phyloP scores from a whole-genome alignment of 1,140 invertebrate genomes.

The Neuroterus valhalla region DNA sequence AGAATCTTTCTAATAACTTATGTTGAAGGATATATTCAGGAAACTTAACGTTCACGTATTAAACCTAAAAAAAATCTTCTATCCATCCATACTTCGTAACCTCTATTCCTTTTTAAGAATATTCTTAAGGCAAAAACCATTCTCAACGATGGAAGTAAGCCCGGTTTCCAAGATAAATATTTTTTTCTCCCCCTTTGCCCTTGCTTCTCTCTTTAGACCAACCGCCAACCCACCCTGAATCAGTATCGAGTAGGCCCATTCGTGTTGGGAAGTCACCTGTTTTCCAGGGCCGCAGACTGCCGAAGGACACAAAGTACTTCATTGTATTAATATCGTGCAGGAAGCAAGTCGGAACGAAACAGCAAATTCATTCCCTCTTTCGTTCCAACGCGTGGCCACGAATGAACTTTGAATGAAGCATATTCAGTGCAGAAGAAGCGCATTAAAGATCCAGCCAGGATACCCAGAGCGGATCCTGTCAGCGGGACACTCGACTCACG shows the following conservation, averaged over 20 bases:
- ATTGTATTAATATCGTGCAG: slow-evolving; percentile 48
- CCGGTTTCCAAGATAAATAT: not conserved
- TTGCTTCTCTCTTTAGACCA: slow-evolving; percentile 12
- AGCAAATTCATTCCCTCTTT: not conserved
- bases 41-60: no score
- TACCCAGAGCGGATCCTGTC: slow-evolving; percentile 25
- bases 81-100: no score
- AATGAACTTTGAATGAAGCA: slow-evolving; percentile 45
- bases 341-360: slow-evolving; percentile 49
- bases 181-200: not conserved
- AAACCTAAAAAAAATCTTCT: no score
- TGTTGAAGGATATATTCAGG: no score
- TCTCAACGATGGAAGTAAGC: no score
- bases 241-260: slow-evolving; percentile 4
- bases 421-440: slow-evolving; percentile 48
- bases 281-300: slow-evolving; percentile 49
- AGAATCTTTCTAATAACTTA: no score
- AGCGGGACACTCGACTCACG: slow-evolving; percentile 24
- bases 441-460: slow-evolving; percentile 53
- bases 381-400: not conserved
- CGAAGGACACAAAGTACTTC: slow-evolving; percentile 41
- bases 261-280: slow-evolving; percentile 27
- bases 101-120: no score
- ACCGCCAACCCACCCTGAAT: slow-evolving; percentile 16
- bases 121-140: no score